These are phyloP conservation scores for Danaus plexippus DNA, from an alignment of 1,140 invertebrate species.

Conservation along the genomic window DNA sequence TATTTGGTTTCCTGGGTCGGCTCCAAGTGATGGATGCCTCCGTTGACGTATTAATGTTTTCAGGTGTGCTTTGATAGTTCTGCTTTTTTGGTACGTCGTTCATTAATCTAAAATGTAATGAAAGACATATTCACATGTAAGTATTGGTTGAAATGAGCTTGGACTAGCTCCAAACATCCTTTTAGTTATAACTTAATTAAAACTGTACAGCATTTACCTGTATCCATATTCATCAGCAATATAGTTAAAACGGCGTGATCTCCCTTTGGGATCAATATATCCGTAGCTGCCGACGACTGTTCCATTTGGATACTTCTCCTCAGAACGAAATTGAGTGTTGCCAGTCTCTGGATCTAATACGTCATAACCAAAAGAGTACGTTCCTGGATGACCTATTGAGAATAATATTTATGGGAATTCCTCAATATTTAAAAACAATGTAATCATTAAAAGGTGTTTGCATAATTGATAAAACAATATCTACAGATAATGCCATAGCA, in stretches of 20 bases:
- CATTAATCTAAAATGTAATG: conserved; percentile 28
- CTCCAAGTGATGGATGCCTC: conserved; percentile 38
- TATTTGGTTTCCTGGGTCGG: conserved; percentile 24
- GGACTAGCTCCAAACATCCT: no score
- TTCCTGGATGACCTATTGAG: conserved; percentile 56
- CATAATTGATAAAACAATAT: no score
- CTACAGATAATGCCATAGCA: no score
- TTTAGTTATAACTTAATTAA: no score
- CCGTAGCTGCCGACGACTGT: conserved; percentile 80
- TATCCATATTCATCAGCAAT: conserved; percentile 77
- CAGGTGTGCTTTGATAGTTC: conserved; percentile 9
- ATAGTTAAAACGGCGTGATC: conserved; percentile 73
- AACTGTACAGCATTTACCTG: conserved; percentile 57
- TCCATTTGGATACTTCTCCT: conserved; percentile 76
- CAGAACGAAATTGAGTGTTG: conserved; percentile 78
- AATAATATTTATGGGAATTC: no score
- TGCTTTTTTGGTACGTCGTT: conserved; percentile 13
- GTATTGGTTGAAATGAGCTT: no score
- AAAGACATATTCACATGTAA: no score
- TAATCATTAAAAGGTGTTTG: no score
- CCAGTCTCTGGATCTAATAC: conserved; percentile 74
- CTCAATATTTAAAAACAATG: no score
- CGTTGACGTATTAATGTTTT: conserved; percentile 17
- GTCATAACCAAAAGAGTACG: conserved; percentile 80
- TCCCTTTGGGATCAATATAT: conserved; percentile 75